A percentile compares a stretch with the other conserved stretches of the same genome.
Evolutionary conservation across 2,113 vertebrate genomes (phyloP).

Genomic region (Tyrannus savana): DNA sequence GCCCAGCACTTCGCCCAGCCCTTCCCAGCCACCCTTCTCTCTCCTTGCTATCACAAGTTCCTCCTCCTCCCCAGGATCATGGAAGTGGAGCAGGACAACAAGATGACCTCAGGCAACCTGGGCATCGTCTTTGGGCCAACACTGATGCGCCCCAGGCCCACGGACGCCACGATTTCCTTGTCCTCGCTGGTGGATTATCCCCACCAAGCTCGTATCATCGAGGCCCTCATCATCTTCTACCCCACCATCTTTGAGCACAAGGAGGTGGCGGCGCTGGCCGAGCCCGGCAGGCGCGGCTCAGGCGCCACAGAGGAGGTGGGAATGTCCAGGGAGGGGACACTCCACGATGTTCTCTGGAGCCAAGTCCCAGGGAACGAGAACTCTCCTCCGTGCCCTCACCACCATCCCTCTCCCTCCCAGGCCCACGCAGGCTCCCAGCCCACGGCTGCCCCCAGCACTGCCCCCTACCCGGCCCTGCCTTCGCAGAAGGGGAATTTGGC

Average conservation of each 20-base stretch:
- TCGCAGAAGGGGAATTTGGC: neutral
- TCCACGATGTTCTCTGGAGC: neutral
- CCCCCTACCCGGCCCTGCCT: neutral
- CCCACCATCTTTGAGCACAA: conserved; percentile 77
- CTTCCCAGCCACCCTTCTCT: neutral
- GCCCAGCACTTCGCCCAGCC: neutral
- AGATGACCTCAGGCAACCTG: conserved; percentile 94
- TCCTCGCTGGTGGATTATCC: conserved; percentile 97
- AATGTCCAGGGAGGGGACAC: neutral
- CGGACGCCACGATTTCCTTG: conserved; percentile 90
- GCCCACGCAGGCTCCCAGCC: neutral
- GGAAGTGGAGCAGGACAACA: conserved; percentile 92
- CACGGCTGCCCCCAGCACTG: neutral
- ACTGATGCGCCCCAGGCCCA: conserved; percentile 92
- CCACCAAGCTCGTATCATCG: conserved; percentile 91
- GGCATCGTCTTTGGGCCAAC: conserved; percentile 96
- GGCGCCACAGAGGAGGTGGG: neutral
- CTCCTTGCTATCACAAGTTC: neutral
- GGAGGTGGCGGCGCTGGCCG: neutral
- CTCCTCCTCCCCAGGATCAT: conserved; percentile 81
- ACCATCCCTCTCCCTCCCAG: neutral
- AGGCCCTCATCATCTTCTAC: conserved; percentile 91
- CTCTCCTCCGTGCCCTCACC: fast-evolving
- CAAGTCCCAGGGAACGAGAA: fast-evolving
- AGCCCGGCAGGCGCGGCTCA: fast-evolving